Percentiles rank a stretch among this genome's conserved stretches.
Conservation (phyloP, 2,113 vertebrate genomes). For the Diglossa brunneiventris region DNA sequence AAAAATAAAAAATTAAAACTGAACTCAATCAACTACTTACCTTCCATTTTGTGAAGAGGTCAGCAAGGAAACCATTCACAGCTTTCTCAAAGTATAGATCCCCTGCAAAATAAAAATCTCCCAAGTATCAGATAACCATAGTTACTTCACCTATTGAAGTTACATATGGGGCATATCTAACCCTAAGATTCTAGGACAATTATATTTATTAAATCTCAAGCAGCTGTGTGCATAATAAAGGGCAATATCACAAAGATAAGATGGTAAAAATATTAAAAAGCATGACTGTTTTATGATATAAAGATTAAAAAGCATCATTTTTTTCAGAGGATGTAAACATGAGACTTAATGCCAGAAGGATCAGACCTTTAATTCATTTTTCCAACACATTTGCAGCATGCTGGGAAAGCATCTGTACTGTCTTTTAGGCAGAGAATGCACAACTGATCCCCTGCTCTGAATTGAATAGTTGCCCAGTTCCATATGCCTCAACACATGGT, state of each 20-base stretch:
- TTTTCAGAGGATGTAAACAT: neutral
- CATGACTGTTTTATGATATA: neutral
- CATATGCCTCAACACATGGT: slow-evolving; percentile 38
- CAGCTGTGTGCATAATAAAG: neutral
- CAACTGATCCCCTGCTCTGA: neutral
- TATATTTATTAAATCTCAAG: neutral
- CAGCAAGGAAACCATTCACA: slow-evolving; percentile 95
- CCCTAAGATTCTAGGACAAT: neutral
- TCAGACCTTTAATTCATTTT: slow-evolving; percentile 11
- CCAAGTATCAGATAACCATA: neutral
- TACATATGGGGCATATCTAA: neutral
- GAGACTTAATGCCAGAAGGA: neutral
- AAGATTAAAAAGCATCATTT: neutral
- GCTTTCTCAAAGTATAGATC: slow-evolving; percentile 98
- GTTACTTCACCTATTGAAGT: neutral
- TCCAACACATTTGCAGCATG: neutral
- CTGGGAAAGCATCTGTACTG: slow-evolving; percentile 53
- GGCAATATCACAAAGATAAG: neutral
- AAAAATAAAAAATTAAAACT: neutral
- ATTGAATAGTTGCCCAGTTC: slow-evolving; percentile 11
- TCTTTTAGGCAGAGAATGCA: neutral
- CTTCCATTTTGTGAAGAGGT: slow-evolving; percentile 98
- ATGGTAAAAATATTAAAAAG: neutral
- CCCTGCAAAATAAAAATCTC: slow-evolving; percentile 74
- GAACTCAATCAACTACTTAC: slow-evolving; percentile 62